Evolutionary conservation across 1,140 invertebrate genomes (phyloP).

Genomic region (Xylocopa sonorina): DNA sequence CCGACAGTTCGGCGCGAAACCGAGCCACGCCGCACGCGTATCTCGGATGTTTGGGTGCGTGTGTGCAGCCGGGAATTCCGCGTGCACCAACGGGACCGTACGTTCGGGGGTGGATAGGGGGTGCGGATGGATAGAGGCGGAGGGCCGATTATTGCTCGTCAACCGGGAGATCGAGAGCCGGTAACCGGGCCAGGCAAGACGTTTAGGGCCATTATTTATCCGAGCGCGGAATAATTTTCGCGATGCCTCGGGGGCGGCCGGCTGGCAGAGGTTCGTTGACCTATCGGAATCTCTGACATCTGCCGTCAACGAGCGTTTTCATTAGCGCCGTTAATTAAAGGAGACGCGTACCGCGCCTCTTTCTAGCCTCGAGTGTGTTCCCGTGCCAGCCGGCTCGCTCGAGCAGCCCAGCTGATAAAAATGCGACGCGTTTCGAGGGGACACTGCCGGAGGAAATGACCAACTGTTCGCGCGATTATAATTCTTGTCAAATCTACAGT

Average conservation of each 20-base stretch:
- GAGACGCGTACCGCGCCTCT: not conserved
- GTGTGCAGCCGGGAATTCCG: slow-evolving; percentile 40
- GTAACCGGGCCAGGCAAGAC: not conserved
- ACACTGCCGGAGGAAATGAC: no score
- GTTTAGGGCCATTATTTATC: slow-evolving; percentile 4
- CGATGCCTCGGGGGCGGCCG: not conserved
- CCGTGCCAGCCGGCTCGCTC: not conserved
- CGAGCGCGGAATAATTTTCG: not conserved
- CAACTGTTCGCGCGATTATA: no score
- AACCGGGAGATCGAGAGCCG: not conserved
- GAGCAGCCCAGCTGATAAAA: no score
- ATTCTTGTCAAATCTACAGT: not conserved
- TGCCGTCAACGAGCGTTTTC: slow-evolving; percentile 7
- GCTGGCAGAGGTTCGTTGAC: not conserved
- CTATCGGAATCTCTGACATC: slow-evolving; percentile 27
- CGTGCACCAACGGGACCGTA: slow-evolving; percentile 5
- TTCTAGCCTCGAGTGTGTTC: not conserved
- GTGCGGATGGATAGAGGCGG: no score
- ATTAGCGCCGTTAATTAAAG: slow-evolving; percentile 30
- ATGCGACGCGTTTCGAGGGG: not conserved
- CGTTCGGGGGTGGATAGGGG: slow-evolving; percentile 21
- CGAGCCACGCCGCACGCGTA: slow-evolving; percentile 46
- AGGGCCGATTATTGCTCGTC: slow-evolving; percentile 22
- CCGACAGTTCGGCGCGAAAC: slow-evolving; percentile 57
- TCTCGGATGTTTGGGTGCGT: slow-evolving; percentile 58